Conservation (phyloP, 2,113 vertebrate genomes). For the Petroica traversi region DNA sequence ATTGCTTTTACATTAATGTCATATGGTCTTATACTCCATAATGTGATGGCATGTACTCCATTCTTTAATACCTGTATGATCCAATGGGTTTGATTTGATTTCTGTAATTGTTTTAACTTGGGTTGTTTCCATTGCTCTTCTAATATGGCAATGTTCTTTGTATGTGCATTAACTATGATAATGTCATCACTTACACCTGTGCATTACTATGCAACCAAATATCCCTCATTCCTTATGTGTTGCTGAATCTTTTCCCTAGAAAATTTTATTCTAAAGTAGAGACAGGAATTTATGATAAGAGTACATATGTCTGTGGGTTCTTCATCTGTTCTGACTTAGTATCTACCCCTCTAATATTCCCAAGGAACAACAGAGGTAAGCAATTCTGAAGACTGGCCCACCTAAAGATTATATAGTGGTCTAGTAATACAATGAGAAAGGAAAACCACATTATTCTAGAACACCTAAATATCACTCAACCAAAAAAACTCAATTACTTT, state of each 20-base stretch:
- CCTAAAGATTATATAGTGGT: background rate
- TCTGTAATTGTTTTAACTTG: background rate
- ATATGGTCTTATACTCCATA: background rate
- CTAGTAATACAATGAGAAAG: background rate
- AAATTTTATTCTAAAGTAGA: background rate
- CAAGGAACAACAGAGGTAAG: background rate
- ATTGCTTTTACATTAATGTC: background rate
- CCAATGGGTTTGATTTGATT: background rate
- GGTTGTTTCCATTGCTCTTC: background rate
- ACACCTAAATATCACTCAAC: background rate
- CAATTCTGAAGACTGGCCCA: background rate
- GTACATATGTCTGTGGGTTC: background rate
- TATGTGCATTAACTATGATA: background rate
- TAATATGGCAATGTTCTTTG: background rate
- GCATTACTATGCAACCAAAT: background rate
- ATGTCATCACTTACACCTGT: background rate
- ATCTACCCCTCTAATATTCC: background rate
- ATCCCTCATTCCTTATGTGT: background rate
- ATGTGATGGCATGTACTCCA: background rate
- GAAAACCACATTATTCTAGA: background rate
- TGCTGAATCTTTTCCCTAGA: background rate
- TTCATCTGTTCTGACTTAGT: background rate
- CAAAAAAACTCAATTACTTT: background rate
- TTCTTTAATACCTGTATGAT: background rate
- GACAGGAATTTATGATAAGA: background rate